Evolutionary conservation across 2,888 invertebrate species (phyloP).

Genomic region (Polymixis flavicincta): DNA sequence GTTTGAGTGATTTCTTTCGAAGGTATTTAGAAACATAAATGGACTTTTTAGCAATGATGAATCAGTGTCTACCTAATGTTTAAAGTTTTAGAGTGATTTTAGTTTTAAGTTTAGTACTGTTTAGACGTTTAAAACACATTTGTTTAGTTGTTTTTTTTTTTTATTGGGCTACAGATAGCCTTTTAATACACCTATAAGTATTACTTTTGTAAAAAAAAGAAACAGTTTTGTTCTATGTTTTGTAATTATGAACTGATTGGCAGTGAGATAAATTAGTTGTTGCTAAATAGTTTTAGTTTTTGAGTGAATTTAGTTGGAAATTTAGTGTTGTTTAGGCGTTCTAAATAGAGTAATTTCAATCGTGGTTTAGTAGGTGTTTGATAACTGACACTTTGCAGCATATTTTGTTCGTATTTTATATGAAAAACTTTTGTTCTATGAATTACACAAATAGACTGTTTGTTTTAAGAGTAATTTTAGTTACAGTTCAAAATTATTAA

Average conservation of each 20-base stretch:
- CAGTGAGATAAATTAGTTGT: background rate
- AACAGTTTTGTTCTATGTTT: too few relatives aligned
- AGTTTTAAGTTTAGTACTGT: background rate
- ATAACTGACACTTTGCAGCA: too few relatives aligned
- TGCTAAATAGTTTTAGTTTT: conserved; percentile 3
- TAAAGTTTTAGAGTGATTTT: background rate
- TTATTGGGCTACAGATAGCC: conserved; percentile 49
- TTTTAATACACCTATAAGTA: conserved; percentile 59
- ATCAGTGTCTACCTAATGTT: background rate
- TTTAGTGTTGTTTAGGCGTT: background rate
- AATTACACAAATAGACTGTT: background rate
- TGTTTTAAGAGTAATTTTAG: background rate
- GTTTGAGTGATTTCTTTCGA: background rate
- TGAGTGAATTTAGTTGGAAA: conserved; percentile 8
- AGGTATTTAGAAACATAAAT: background rate
- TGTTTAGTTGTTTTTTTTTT: background rate
- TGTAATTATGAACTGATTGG: too few relatives aligned
- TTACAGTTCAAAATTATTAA: background rate
- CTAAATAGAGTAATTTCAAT: background rate
- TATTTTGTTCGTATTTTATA: background rate
- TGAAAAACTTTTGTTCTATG: background rate
- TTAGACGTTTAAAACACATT: background rate
- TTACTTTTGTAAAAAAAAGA: conserved; percentile 66
- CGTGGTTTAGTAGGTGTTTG: background rate
- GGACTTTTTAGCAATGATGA: background rate